Evolutionary conservation across 2,797 vertebrate genomes (phyloP).

Genomic region (Alauda arvensis): DNA sequence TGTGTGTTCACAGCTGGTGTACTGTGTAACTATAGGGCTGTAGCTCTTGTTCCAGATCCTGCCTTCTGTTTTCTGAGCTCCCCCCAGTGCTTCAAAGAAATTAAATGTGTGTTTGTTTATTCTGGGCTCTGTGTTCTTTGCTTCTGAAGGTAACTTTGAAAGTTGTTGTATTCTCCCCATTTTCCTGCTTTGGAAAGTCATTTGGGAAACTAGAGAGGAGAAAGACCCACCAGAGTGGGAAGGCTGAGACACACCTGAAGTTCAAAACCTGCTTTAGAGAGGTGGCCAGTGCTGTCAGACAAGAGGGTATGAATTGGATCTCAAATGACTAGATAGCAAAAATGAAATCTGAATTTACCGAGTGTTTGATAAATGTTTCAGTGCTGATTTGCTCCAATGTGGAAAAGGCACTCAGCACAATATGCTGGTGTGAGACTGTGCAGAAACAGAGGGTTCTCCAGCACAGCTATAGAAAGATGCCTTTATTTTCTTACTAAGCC

Average conservation of each 20-base stretch:
- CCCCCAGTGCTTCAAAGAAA: not conserved
- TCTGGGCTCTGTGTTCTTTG: not conserved
- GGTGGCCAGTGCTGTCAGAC: not conserved
- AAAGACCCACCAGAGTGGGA: not conserved
- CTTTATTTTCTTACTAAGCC: not conserved
- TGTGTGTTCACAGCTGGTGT: not conserved
- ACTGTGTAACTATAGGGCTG: not conserved
- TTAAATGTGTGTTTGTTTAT: not conserved
- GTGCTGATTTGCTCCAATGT: not conserved
- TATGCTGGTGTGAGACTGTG: rapidly evolving
- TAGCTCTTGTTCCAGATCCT: not conserved
- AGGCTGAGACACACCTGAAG: not conserved
- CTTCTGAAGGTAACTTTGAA: not conserved
- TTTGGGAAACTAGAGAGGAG: not conserved
- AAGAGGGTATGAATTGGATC: not conserved
- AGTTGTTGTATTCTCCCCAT: not conserved
- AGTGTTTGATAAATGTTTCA: not conserved
- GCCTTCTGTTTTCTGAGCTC: not conserved
- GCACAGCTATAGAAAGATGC: not conserved
- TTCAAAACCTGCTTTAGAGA: not conserved
- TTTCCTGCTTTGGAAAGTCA: not conserved
- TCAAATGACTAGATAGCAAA: not conserved
- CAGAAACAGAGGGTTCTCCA: not conserved
- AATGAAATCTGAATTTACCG: not conserved
- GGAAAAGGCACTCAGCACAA: not conserved